Evolutionary conservation across 2,888 invertebrate genomes (phyloP).

Genomic region (Rhodophaea formosa): DNA sequence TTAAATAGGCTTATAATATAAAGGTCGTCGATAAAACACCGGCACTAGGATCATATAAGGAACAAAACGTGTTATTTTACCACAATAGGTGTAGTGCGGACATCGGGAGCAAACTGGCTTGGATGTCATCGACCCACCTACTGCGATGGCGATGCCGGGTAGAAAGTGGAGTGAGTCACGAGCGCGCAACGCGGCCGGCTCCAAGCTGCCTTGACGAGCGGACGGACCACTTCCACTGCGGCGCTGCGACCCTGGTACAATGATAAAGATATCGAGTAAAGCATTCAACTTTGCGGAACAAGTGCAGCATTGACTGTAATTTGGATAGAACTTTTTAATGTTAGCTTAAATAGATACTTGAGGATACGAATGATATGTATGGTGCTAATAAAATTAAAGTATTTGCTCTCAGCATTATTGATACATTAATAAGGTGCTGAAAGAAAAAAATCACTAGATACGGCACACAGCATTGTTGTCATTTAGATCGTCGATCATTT

Average conservation of each 20-base stretch:
- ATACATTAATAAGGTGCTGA: too few relatives aligned
- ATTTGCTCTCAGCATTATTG: too few relatives aligned
- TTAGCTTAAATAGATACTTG: neutral
- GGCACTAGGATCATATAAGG: constrained; percentile 2
- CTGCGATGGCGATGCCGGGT: constrained; percentile 27
- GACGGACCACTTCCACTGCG: constrained; percentile 13
- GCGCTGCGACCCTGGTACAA: constrained; percentile 8
- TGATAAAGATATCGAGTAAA: neutral
- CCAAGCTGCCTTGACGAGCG: constrained; percentile 47
- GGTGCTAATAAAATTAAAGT: too few relatives aligned
- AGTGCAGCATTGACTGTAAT: neutral
- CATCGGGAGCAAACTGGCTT: constrained; percentile 43
- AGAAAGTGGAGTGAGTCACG: constrained; percentile 51
- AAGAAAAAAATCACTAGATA: too few relatives aligned
- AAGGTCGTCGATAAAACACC: neutral
- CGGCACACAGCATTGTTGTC: too few relatives aligned
- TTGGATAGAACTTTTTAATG: neutral
- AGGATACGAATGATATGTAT: too few relatives aligned
- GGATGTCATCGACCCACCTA: constrained; percentile 53
- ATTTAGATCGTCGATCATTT: too few relatives aligned
- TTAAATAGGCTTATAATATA: neutral
- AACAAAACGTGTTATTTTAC: neutral
- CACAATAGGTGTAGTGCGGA: constrained; percentile 26
- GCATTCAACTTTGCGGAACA: neutral
- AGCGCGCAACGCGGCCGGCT: constrained; percentile 29